Base-by-base conservation (phyloP, 2,797 vertebrate species). In the Sebastes minor region DNA sequence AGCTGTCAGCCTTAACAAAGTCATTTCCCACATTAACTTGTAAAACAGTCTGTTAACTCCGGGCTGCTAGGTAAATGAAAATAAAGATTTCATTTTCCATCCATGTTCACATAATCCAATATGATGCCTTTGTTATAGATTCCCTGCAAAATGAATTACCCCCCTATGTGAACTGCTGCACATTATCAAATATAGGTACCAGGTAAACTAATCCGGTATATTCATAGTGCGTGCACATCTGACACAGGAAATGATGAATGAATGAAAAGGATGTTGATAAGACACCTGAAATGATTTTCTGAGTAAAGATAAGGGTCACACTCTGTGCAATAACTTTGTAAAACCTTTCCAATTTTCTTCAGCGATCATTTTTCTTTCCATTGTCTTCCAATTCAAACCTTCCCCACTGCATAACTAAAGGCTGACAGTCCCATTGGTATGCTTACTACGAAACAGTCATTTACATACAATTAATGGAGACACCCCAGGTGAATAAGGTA, bases 201-300 rank as follows among this genome's bases (percentile, higher is more conserved):
- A 55, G 66, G 23, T 68, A 49, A 63, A 81, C 60, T 13, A 46
- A 79, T 57, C 69, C 49, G 61, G 35, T 12, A 25, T 33, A 74
- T 83, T 71, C 16, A 32, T 42, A 64, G 68, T 23, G 67, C 25
- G 23, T 71, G 60, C 76, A 60, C 30, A 76, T 69, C 71, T 78
- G 81, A 80, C 68, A 71, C 18, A 64, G 78, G 35, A 83, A 84
- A 73, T 85, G 59, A 85, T 88, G 81, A 91, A 92, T 62, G 66
- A 89, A 82, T 84, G 69, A 76, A 81, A 88, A 79, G 28, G 67
- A 63, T 18, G 67, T 78, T 68, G 85, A 93, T 88, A 90, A 89
- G 71, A 80, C 33, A 23, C 46, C 63, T 64, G 65, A 35, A 89
- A 83, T 83, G 25, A 78, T 81, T 91, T 87, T 80, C 63, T 30